A percentile compares a stretch with the other conserved stretches of the same genome.
These are phyloP conservation scores for Girardia tigrina DNA, from an alignment of 2,888 invertebrate species.

Conservation along the genomic window DNA sequence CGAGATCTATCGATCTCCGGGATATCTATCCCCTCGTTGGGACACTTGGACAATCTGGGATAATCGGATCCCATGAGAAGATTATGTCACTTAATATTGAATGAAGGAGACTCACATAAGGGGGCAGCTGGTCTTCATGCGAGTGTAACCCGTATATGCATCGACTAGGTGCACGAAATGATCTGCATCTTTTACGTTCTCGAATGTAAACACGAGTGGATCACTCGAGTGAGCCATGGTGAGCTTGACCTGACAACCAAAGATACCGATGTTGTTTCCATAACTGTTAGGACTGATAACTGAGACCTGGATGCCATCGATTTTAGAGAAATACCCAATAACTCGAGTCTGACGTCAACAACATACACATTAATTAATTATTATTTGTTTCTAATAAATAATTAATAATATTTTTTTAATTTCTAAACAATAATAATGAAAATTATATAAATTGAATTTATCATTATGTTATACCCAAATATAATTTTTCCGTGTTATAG, in stretches of 20 bases:
- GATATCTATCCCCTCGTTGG: neutral
- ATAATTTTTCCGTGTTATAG: too few species aligned
- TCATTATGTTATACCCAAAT: too few species aligned
- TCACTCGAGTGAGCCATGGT: neutral
- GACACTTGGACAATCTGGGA: neutral
- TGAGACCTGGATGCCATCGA: neutral
- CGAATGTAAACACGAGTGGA: slow-evolving; percentile 12
- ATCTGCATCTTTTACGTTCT: neutral
- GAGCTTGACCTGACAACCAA: neutral
- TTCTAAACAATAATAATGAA: too few species aligned
- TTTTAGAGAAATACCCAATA: neutral
- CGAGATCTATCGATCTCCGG: neutral
- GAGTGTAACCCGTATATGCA: neutral
- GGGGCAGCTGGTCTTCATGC: neutral
- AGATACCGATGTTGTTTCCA: too few species aligned
- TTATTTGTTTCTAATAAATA: too few species aligned
- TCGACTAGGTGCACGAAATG: neutral
- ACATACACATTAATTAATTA: too few species aligned
- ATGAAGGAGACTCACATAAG: neutral
- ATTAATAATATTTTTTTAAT: too few species aligned
- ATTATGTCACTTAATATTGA: neutral
- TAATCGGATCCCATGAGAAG: too few species aligned
- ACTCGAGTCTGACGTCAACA: neutral
- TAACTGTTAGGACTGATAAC: neutral
- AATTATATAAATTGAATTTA: too few species aligned